phyloP scores from a whole-genome alignment of 2,888 invertebrate genomes.

The Osedax frankpressi region DNA sequence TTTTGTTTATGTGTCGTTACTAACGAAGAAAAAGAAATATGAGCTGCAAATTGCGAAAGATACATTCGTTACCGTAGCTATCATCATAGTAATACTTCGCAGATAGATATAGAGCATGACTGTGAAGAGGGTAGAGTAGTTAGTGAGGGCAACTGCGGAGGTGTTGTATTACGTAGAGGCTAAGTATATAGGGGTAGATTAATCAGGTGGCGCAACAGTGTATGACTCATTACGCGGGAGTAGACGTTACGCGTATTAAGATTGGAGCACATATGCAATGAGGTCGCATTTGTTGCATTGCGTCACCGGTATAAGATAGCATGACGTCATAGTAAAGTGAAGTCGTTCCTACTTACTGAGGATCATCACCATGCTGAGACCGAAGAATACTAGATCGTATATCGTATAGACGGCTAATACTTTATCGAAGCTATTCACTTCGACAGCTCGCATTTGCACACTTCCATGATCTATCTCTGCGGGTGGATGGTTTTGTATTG shows the following conservation, averaged over 20 bases:
- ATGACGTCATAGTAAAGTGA: too few species aligned
- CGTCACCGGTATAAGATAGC: too few species aligned
- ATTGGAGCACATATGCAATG: too few species aligned
- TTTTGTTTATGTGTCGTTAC: too few species aligned
- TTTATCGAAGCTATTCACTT: neutral
- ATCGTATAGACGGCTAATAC: neutral
- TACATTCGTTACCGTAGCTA: slow-evolving; percentile 24
- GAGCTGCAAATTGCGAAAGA: neutral
- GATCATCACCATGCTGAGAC: neutral
- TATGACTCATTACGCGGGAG: too few species aligned
- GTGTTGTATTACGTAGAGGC: too few species aligned
- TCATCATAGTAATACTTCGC: slow-evolving; percentile 17
- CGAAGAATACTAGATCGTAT: neutral
- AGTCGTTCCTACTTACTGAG: neutral
- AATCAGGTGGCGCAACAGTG: too few species aligned
- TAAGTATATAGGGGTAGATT: too few species aligned
- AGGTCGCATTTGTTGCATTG: too few species aligned
- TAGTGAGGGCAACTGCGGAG: neutral
- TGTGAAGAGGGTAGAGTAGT: neutral
- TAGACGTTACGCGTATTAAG: too few species aligned
- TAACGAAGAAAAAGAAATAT: neutral
- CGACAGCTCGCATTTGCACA: neutral
- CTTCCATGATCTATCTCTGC: neutral
- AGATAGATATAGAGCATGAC: slow-evolving; percentile 19
- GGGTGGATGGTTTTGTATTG: too few species aligned